Conservation (phyloP, 2,888 invertebrate species). For the Leucophora obtusa region DNA sequence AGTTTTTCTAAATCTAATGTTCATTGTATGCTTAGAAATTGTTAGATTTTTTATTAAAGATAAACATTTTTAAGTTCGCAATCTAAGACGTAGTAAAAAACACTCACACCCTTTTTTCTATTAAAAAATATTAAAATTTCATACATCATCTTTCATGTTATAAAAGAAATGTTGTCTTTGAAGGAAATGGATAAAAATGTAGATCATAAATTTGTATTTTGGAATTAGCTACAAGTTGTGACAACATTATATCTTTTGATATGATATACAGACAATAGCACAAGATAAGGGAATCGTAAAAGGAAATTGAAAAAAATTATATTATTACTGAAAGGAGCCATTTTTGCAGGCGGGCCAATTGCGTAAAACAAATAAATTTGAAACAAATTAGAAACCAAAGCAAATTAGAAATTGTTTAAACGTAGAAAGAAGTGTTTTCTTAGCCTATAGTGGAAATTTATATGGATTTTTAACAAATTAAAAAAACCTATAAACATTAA, state of each 20-base stretch:
- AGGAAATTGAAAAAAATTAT: not conserved
- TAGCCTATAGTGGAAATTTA: too few species aligned
- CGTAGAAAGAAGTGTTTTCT: too few species aligned
- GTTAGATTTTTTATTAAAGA: conserved; percentile 42
- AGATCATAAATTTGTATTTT: conserved; percentile 10
- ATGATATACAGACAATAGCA: not conserved
- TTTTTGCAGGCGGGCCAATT: not conserved
- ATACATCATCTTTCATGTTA: not conserved
- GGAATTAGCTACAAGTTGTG: conserved; percentile 50
- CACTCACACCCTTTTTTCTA: conserved; percentile 35
- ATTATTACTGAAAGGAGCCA: not conserved
- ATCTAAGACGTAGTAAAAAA: not conserved
- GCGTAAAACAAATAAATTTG: not conserved
- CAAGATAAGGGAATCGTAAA: conserved; percentile 2
- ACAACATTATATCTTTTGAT: conserved; percentile 25
- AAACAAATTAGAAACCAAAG: too few species aligned
- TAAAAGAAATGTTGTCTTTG: not conserved
- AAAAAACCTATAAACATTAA: not conserved
- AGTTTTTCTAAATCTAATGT: conserved; percentile 36
- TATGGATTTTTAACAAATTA: not conserved
- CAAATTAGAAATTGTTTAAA: too few species aligned
- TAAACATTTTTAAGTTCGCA: not conserved
- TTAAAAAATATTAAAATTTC: not conserved
- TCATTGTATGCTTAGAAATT: conserved; percentile 48
- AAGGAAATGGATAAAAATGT: conserved; percentile 10